A percentile compares a stretch with the other conserved stretches of the same genome.
Evolutionary conservation across 2,113 vertebrate genomes (phyloP).

Genomic region (Corythaixoides concolor): DNA sequence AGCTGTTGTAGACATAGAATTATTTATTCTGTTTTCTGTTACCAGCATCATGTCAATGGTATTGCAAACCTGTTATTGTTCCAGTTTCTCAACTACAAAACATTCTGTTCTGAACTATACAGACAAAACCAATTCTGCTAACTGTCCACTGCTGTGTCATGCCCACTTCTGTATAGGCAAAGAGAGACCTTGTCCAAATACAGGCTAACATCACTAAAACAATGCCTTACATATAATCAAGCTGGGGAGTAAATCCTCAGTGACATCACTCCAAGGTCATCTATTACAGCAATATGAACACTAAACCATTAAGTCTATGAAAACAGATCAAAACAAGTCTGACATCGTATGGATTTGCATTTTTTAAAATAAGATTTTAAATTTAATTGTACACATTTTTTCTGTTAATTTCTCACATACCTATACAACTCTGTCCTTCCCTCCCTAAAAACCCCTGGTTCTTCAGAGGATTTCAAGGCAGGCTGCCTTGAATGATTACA

Average conservation of each 20-base stretch:
- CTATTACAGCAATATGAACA: background rate
- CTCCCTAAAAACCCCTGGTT: rapidly evolving
- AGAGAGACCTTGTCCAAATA: background rate
- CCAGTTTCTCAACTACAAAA: background rate
- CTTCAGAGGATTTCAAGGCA: background rate
- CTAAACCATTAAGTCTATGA: background rate
- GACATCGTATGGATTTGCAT: background rate
- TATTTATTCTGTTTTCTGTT: background rate
- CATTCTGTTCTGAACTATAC: background rate
- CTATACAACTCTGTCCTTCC: background rate
- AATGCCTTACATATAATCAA: background rate
- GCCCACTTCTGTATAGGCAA: background rate
- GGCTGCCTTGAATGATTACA: background rate
- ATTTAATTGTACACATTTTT: background rate
- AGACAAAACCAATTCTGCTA: background rate
- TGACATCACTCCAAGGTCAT: background rate
- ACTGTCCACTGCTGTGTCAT: background rate
- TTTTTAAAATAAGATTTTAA: background rate
- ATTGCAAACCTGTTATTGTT: background rate
- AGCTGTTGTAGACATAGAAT: background rate
- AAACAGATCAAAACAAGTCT: background rate
- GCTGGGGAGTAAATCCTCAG: background rate
- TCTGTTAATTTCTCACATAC: background rate
- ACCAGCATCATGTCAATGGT: background rate
- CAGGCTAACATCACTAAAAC: background rate